A percentile compares a stretch with the other conserved stretches of the same genome.
Conservation (phyloP, 2,797 vertebrate species). For the Triplophysa bombifrons region DNA sequence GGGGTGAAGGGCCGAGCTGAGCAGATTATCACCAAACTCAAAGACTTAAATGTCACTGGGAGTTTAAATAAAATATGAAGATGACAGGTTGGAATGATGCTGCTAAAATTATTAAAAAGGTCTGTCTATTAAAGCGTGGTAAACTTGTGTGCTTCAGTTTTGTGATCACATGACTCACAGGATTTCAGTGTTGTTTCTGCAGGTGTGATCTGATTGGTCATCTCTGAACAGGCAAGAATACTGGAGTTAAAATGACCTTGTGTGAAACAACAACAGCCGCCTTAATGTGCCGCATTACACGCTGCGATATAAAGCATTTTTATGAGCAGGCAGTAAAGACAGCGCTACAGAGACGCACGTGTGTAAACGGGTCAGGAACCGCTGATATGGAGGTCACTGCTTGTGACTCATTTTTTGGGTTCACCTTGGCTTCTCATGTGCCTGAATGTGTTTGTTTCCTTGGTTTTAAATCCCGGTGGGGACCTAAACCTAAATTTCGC, state of each 20-base stretch:
- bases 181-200: too few relatives aligned
- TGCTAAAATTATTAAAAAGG: constrained; percentile 63
- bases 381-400: constrained; percentile 39
- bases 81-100: constrained; percentile 59
- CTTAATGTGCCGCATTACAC: constrained; percentile 83
- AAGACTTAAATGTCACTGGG: constrained; percentile 69
- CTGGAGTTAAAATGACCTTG: constrained; percentile 75
- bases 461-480: too few relatives aligned
- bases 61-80: constrained; percentile 68
- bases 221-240: neutral
- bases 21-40: constrained; percentile 73
- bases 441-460: too few relatives aligned
- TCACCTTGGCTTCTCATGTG: constrained; percentile 40
- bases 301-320: constrained; percentile 83
- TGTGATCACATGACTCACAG: neutral
- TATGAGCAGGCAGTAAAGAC: constrained; percentile 76
- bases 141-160: constrained; percentile 64
- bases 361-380: constrained; percentile 56
- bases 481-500: too few relatives aligned
- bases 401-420: constrained; percentile 34
- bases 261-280: constrained; percentile 78
- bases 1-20: constrained; percentile 69
- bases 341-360: constrained; percentile 61
- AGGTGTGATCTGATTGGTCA: too few relatives aligned
- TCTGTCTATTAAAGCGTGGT: constrained; percentile 52